Percentiles rank a stretch among this genome's conserved stretches.
Conservation (phyloP, 2,113 vertebrate genomes). For the Dolichallabes microphthalmus region DNA sequence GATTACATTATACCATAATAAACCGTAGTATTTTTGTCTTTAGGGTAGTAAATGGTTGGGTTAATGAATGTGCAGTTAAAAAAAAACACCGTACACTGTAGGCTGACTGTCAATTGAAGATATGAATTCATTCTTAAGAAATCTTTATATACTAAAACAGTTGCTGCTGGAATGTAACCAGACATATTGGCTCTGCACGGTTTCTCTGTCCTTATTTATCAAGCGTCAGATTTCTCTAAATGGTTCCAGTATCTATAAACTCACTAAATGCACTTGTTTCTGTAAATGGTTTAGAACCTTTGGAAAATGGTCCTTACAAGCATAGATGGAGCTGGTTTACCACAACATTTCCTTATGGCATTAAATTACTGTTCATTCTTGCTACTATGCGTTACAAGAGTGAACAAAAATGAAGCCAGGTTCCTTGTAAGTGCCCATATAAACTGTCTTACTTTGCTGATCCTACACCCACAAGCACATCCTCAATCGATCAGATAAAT, state of each 20-base stretch:
- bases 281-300: conserved; percentile 3
- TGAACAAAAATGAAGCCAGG: not conserved
- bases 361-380: conserved; percentile 34
- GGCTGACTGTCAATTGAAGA: not conserved
- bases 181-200: not conserved
- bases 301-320: conserved; percentile 21
- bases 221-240: not conserved
- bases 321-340: conserved; percentile 27
- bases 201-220: not conserved
- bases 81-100: not conserved
- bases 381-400: not conserved
- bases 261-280: not conserved
- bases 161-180: not conserved
- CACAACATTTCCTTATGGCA: conserved; percentile 22
- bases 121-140: not conserved
- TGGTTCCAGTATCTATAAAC: conserved; percentile 9
- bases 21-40: too few species aligned
- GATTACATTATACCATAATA: too few species aligned
- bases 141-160: not conserved
- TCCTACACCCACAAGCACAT: conserved; percentile 1
- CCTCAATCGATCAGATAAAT: not conserved
- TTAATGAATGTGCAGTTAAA: too few species aligned
- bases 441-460: not conserved
- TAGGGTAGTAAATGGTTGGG: too few species aligned
- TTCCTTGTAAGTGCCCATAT: conserved; percentile 3